Conservation (phyloP, 1,140 invertebrate species). For the Asobara japonica region DNA sequence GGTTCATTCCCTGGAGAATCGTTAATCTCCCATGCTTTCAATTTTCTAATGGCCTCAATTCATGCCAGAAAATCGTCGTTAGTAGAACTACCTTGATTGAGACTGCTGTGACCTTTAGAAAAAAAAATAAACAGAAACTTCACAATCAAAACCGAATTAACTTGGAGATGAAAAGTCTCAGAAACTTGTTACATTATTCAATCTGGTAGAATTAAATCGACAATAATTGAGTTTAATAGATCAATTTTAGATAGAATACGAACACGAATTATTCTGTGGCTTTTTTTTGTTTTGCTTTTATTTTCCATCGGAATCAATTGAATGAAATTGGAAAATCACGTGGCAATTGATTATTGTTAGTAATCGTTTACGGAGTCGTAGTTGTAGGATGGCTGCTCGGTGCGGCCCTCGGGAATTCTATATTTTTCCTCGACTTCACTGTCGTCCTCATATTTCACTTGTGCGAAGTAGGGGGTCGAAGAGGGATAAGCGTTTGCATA, state of each 20-base stretch:
- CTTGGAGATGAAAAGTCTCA: not conserved
- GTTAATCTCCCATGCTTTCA: not conserved
- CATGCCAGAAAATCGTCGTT: not conserved
- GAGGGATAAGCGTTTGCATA: constrained; percentile 65
- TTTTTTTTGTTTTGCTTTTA: constrained; percentile 27
- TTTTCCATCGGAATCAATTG: constrained; percentile 30
- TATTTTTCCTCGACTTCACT: constrained; percentile 72
- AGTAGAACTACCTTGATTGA: not conserved
- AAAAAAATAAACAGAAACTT: not conserved
- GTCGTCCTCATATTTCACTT: constrained; percentile 72
- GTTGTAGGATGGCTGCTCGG: constrained; percentile 53
- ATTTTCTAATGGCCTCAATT: not conserved
- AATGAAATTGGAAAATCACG: constrained; percentile 23
- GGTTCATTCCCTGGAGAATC: not conserved
- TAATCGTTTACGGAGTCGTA: constrained; percentile 59
- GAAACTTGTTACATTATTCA: constrained; percentile 14
- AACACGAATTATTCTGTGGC: not conserved
- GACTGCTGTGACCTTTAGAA: not conserved
- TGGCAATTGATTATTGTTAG: constrained; percentile 36
- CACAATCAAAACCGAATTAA: not conserved
- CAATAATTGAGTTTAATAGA: constrained; percentile 3
- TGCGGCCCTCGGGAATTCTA: constrained; percentile 66
- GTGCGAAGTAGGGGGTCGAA: constrained; percentile 67
- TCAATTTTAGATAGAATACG: not conserved
- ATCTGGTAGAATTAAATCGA: constrained; percentile 25